phyloP scores from a whole-genome alignment of 2,113 vertebrate species.

The Corvus cornix region DNA sequence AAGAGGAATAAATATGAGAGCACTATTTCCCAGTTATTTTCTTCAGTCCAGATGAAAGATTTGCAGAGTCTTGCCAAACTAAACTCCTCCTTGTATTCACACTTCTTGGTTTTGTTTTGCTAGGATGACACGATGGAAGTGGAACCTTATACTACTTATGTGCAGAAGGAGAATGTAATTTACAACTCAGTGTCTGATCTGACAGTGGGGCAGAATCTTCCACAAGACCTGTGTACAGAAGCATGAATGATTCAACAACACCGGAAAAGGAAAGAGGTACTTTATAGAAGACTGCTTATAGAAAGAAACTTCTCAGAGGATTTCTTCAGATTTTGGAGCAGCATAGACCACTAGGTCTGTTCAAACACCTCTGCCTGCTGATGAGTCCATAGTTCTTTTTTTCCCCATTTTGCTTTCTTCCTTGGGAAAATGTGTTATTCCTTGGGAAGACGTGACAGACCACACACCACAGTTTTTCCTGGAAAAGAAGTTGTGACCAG shows the following conservation, averaged over 20 bases:
- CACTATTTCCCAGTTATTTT: not conserved
- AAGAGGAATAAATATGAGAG: not conserved
- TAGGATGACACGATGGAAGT: conserved; percentile 49
- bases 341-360: not conserved
- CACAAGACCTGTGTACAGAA: not conserved
- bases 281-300: not conserved
- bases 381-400: not conserved
- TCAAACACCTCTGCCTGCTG: not conserved
- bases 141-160: conserved; percentile 67
- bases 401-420: not conserved
- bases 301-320: not conserved
- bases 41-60: not conserved
- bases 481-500: not conserved
- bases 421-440: not conserved
- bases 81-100: not conserved
- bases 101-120: conserved; percentile 29
- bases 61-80: not conserved
- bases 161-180: conserved; percentile 64
- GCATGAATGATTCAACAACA: not conserved
- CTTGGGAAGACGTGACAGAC: not conserved
- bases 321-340: not conserved
- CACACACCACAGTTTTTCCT: not conserved
- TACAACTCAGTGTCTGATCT: conserved; percentile 61
- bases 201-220: not conserved
- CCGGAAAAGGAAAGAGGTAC: not conserved